Evolutionary conservation across 2,113 vertebrate species (phyloP).

Genomic region (Fulica atra): DNA sequence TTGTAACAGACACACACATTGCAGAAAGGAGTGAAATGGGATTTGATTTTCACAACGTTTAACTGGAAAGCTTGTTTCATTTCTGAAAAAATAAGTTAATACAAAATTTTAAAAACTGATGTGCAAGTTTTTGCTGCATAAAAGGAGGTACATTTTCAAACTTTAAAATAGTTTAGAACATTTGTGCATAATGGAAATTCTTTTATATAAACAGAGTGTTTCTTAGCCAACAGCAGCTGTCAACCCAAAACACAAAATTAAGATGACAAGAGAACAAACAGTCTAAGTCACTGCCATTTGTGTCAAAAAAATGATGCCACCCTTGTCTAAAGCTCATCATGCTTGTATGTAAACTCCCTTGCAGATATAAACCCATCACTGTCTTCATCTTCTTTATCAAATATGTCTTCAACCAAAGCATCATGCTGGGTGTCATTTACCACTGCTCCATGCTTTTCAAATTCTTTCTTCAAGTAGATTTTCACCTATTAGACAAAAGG

Average conservation of each 20-base stretch:
- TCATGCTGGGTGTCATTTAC: slow-evolving; percentile 94
- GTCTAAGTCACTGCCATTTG: not conserved
- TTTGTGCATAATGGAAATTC: slow-evolving; percentile 16
- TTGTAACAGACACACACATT: not conserved
- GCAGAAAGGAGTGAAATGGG: not conserved
- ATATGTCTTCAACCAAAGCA: slow-evolving; percentile 91
- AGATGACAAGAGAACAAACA: slow-evolving; percentile 16
- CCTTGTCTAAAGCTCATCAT: slow-evolving; percentile 87
- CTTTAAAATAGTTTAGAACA: slow-evolving; percentile 26
- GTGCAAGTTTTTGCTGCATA: slow-evolving; percentile 25
- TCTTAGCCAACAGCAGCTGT: slow-evolving; percentile 21
- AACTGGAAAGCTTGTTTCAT: not conserved
- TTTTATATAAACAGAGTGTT: slow-evolving; percentile 40
- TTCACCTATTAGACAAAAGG: slow-evolving; percentile 83
- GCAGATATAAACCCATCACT: slow-evolving; percentile 94
- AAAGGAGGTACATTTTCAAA: slow-evolving; percentile 29
- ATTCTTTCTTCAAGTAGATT: slow-evolving; percentile 92
- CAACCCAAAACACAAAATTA: not conserved
- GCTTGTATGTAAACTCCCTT: slow-evolving; percentile 94
- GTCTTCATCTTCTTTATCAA: slow-evolving; percentile 94
- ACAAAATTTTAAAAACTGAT: slow-evolving; percentile 16
- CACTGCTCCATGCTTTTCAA: slow-evolving; percentile 88
- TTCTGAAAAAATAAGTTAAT: slow-evolving; percentile 54
- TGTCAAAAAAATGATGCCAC: not conserved
- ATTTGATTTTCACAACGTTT: not conserved